phyloP scores from a whole-genome alignment of 2,888 invertebrate genomes.

The Sisyra terminalis region DNA sequence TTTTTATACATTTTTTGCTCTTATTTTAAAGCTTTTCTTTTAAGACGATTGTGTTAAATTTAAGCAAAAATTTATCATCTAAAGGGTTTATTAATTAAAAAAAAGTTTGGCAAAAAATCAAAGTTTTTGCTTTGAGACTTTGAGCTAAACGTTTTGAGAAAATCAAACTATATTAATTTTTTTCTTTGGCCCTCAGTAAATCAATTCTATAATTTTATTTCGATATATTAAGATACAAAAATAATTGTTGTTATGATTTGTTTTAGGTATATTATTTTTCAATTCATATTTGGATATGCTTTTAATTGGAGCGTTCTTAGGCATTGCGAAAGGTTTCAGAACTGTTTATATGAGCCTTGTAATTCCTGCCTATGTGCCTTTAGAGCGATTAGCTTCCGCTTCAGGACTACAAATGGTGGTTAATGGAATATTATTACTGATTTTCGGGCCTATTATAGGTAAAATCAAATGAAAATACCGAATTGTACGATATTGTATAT shows the following conservation, averaged over 20 bases:
- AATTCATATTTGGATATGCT: slow-evolving; percentile 23
- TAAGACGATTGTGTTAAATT: too few relatives aligned
- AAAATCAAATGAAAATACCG: slow-evolving; percentile 12
- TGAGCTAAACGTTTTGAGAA: too few relatives aligned
- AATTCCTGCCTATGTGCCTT: slow-evolving; percentile 48
- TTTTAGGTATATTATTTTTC: slow-evolving; percentile 25
- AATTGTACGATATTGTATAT: slow-evolving; percentile 9
- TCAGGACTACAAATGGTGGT: slow-evolving; percentile 53
- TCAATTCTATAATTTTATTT: too few relatives aligned
- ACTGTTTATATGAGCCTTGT: slow-evolving; percentile 52
- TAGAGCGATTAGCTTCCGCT: slow-evolving; percentile 47
- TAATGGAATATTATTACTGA: slow-evolving; percentile 43
- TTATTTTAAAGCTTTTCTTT: too few relatives aligned
- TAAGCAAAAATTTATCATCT: too few relatives aligned
- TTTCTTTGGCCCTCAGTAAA: too few relatives aligned
- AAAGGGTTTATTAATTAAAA: too few relatives aligned
- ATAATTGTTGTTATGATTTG: slow-evolving; percentile 7
- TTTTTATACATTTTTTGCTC: too few relatives aligned
- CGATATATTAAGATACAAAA: too few relatives aligned
- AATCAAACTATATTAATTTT: too few relatives aligned
- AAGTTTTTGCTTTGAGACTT: too few relatives aligned
- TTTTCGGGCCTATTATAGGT: slow-evolving; percentile 47
- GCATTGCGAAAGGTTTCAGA: slow-evolving; percentile 49
- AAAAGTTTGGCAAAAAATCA: too few relatives aligned
- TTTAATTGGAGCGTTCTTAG: slow-evolving; percentile 37